Percentiles rank a stretch among this genome's conserved stretches.
Evolutionary conservation across 1,140 invertebrate species (phyloP).

Genomic region (Lamellibrachia luymesi): DNA sequence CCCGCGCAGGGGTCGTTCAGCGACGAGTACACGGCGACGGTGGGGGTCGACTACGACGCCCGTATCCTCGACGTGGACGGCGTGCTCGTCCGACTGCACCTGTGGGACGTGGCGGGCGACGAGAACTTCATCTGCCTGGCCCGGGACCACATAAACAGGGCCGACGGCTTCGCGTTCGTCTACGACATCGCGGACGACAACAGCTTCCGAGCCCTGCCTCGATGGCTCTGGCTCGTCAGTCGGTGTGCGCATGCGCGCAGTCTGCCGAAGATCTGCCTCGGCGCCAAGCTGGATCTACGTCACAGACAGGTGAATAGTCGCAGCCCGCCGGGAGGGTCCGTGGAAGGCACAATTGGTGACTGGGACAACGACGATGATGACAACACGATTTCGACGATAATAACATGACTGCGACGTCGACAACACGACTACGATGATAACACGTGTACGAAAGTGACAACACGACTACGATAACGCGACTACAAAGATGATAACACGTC

Average conservation of each 20-base stretch:
- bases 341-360: too few species aligned
- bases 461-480: too few species aligned
- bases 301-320: background rate
- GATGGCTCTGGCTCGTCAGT: conserved; percentile 6
- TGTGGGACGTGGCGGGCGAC: conserved; percentile 16
- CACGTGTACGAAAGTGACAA: too few species aligned
- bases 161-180: conserved; percentile 15
- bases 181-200: conserved; percentile 18
- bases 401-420: too few species aligned
- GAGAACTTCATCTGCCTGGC: conserved; percentile 13
- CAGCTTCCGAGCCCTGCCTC: background rate
- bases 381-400: too few species aligned
- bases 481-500: too few species aligned
- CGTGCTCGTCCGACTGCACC: background rate
- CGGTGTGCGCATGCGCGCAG: background rate
- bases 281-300: conserved; percentile 13
- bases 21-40: conserved; percentile 6
- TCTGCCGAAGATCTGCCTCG: conserved; percentile 14
- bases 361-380: too few species aligned
- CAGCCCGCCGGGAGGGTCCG: too few species aligned
- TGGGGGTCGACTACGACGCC: conserved; percentile 17
- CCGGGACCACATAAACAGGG: background rate
- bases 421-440: too few species aligned
- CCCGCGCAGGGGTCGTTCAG: conserved; percentile 16
- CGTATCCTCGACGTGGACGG: conserved; percentile 11